Conservation (phyloP, 2,797 vertebrate species). For the Coregonus sp. region DNA sequence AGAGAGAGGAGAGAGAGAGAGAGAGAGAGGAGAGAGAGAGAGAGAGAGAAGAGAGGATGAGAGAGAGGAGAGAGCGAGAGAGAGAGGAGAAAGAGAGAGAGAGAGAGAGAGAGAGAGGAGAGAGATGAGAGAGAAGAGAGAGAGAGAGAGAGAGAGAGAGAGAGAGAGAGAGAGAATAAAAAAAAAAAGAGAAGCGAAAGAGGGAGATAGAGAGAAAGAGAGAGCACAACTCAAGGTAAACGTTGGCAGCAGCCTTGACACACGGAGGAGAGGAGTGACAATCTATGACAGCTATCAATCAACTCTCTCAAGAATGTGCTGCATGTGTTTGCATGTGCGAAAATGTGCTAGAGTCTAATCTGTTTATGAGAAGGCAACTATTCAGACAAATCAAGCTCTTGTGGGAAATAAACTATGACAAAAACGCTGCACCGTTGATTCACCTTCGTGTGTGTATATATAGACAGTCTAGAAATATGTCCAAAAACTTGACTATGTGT, state of each 20-base stretch:
- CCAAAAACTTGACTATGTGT: background rate
- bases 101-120: too few species aligned
- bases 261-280: conserved; percentile 3
- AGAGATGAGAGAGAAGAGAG: too few species aligned
- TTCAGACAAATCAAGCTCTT: background rate
- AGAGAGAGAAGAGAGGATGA: too few species aligned
- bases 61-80: too few species aligned
- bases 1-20: background rate
- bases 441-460: background rate
- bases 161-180: too few species aligned
- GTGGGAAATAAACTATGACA: background rate
- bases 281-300: background rate
- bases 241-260: conserved; percentile 11
- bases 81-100: too few species aligned
- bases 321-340: background rate
- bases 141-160: too few species aligned
- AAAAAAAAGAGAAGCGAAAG: background rate
- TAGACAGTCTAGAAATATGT: background rate
- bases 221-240: conserved; percentile 7
- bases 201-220: background rate
- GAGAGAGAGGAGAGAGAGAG: background rate
- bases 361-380: background rate
- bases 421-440: background rate
- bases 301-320: background rate
- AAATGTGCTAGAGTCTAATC: too few species aligned